Evolutionary conservation across 2,888 invertebrate genomes (phyloP), one percentile per base, ranked within the genome.

Genomic region (Nowickia ferox): DNA sequence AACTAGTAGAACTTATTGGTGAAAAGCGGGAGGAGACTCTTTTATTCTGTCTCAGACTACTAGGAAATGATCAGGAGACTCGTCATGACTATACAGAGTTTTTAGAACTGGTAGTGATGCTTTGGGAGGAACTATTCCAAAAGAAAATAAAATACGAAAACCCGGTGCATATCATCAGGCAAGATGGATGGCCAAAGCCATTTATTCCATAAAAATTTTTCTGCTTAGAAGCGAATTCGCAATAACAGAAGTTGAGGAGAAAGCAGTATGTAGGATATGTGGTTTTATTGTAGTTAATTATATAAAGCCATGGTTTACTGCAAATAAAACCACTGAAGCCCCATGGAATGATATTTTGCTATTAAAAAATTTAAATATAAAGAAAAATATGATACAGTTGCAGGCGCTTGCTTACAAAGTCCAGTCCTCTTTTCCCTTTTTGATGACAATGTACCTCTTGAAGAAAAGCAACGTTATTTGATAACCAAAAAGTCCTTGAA

Each of bases 71-170:
- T 17, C 61, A 61, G 22, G 17, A 61, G 44, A 22, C 13, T 46
- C 46, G 19, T 40, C 40, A 61, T 61, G 40, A 61, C 17, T 61
- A 61, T 42, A 61, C n/a, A 61, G 61, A 61, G 17, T 17, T 61
- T 10, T 61, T 61, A 61, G 61, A 61, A 61, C 57, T 57, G 30
- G 57, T 57, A 8, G 57, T 57, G 2, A 17, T 22, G n/a, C 9
- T 55, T 55, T 55, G 22, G 19, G 55, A 55, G 1, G 59, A 5
- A 59, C 15, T 59, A 38, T 59, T 59, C 59, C 59, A 38, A 59
- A 59, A 59, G 40, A 38, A 38, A 59, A 59, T 59, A 59, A 59
- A 15, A 59, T 59, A 59, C 30, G 59, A 30, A 59, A 22, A n/a
- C n/a, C n/a, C n/a, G n/a, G n/a, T n/a, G n/a, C n/a, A n/a, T n/a